These are phyloP conservation scores for Caenorhabditis latens DNA, from an alignment of 1,140 invertebrate species.

Conservation along the genomic window DNA sequence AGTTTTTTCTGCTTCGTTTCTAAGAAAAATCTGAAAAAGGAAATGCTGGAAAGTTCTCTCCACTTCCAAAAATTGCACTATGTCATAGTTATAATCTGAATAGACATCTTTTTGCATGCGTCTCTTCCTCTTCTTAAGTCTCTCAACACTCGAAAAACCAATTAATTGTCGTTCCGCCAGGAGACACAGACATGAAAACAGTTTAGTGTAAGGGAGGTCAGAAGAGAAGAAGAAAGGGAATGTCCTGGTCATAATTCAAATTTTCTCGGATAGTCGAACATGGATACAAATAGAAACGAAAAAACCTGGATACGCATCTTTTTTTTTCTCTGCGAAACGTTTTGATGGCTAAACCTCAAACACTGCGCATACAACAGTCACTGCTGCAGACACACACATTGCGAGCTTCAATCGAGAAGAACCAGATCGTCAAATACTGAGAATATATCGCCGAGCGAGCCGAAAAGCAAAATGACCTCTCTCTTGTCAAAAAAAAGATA, in stretches of 20 bases:
- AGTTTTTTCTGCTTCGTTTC: background rate
- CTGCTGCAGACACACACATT: background rate
- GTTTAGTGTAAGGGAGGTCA: slow-evolving; percentile 42
- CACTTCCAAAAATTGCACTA: background rate
- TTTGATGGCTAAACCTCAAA: slow-evolving; percentile 54
- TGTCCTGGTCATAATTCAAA: slow-evolving; percentile 40
- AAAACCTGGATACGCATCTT: slow-evolving; percentile 10
- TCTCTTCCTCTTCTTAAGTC: slow-evolving; percentile 24
- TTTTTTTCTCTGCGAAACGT: slow-evolving; percentile 17
- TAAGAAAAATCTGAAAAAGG: background rate
- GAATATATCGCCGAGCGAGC: background rate
- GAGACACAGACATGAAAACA: slow-evolving; percentile 44
- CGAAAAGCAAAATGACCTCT: slow-evolving; percentile 38
- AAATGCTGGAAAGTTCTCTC: no score
- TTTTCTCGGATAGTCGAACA: slow-evolving; percentile 9
- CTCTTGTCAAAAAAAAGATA: background rate
- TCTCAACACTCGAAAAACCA: slow-evolving; percentile 44
- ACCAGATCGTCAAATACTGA: slow-evolving; percentile 47
- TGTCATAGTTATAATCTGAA: slow-evolving; percentile 50
- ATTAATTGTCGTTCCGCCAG: slow-evolving; percentile 48
- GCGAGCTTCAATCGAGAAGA: slow-evolving; percentile 50
- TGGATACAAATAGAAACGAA: slow-evolving; percentile 18
- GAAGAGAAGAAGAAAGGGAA: background rate
- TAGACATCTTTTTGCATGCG: slow-evolving; percentile 28
- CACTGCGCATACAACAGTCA: slow-evolving; percentile 23